Base-by-base conservation (phyloP, 2,888 invertebrate genomes). In the Isotomurus palustris region DNA sequence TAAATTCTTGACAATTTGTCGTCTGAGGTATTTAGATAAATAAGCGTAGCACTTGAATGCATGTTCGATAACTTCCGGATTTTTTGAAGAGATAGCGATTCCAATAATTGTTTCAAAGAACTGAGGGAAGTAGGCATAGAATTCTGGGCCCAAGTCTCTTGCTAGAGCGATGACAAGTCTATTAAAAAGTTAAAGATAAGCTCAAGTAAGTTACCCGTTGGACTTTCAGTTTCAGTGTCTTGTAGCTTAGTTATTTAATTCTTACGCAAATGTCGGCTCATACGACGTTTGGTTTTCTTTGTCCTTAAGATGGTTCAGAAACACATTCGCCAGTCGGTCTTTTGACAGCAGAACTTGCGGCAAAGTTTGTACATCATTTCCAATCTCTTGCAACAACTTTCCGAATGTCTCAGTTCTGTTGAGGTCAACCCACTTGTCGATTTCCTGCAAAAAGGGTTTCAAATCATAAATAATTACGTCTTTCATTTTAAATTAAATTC, bases 401-500 rank as follows among this genome's bases (percentile, higher is more conserved):
- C 83, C 82, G 75, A 86, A 94, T 72, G 87, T 85, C 70, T 89
- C 84, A 0, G 91, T 88, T 62, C 91, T 80, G 76, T 95, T 94
- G 22, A 94, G 80, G 2, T 86, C 87, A 72, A 84, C 83, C 93
- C 94, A 96, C 80, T 94, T 94, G 64, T 85, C 83, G 22, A 94
- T 75, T 0, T 89, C 83, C 74, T 90, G 83, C 5, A 35, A 49
- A 12, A 3, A 17, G 25, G 6, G n/a, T 4, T 28, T 21, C 25
- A 14, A 6, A 14, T 12, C 1, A 27, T n/a, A 27, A 27, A 3
- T 45, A 27, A 27, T 45, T 22, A 45, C 4, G 22, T 45, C n/a
- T 27, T 29, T 48, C 10, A 6, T 17, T 48, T 50, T 35, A 22
- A 36, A 50, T 40, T 40, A 12, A 40, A 8, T 17, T 8, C n/a